Conservation (phyloP, 2,797 vertebrate genomes). For the Dallia pectoralis region DNA sequence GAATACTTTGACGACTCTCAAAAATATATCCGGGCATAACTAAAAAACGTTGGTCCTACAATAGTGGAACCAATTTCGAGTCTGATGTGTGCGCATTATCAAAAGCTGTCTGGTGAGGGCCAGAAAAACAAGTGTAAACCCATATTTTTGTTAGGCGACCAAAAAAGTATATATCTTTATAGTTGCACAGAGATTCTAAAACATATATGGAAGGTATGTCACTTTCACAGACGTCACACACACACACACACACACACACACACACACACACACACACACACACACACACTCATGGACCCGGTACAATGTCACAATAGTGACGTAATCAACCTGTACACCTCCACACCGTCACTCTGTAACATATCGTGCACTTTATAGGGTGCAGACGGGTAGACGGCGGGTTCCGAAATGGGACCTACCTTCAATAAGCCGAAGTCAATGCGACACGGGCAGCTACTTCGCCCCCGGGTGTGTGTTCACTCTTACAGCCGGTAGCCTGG, state of each 20-base stretch:
- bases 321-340: constrained; percentile 16
- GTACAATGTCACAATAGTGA: constrained; percentile 21
- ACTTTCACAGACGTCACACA: not conserved
- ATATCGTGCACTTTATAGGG: not conserved
- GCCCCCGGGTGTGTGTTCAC: not conserved
- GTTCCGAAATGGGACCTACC: constrained; percentile 40
- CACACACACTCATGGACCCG: not conserved
- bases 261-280: constrained; percentile 36
- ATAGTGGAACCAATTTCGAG: constrained; percentile 3
- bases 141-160: not conserved
- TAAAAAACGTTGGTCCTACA: not conserved
- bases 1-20: not conserved
- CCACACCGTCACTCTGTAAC: not conserved
- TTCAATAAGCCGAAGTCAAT: constrained; percentile 34
- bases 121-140: not conserved
- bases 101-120: not conserved
- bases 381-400: not conserved
- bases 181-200: not conserved
- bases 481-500: not conserved
- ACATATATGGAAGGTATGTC: not conserved
- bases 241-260: not conserved
- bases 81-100: constrained; percentile 8
- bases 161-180: not conserved
- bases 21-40: not conserved
- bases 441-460: not conserved